These are phyloP conservation scores for Eupithecia tripunctaria DNA, from an alignment of 2,888 invertebrate genomes.

Conservation along the genomic window DNA sequence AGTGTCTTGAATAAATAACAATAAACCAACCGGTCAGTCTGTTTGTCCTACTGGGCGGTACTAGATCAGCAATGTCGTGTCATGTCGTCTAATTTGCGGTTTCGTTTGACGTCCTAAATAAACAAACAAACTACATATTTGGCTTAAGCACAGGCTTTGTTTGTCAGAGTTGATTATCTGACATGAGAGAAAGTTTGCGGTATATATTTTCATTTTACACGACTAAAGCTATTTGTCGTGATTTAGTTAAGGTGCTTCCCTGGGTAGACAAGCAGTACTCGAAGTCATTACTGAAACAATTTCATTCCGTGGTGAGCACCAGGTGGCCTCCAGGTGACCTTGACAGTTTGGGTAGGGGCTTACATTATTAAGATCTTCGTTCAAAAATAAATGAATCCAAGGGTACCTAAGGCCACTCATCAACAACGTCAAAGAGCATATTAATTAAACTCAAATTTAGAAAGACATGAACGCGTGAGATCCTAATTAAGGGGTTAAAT, in stretches of 20 bases:
- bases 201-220: neutral
- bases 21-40: neutral
- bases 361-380: neutral
- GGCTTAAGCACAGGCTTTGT: conserved; percentile 5
- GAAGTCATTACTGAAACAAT: no score
- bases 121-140: conserved; percentile 18
- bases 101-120: conserved; percentile 48
- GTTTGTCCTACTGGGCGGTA: neutral
- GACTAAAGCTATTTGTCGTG: no score
- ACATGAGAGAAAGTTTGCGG: neutral
- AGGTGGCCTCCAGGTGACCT: no score
- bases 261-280: no score
- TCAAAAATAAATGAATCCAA: neutral
- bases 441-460: neutral
- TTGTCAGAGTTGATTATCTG: conserved; percentile 16
- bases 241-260: no score
- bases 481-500: conserved; percentile 24
- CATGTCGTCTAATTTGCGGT: conserved; percentile 42
- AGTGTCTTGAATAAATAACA: no score
- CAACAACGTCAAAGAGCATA: neutral
- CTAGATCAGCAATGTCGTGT: conserved; percentile 8
- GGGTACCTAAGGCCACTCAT: neutral
- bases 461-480: neutral
- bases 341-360: no score
- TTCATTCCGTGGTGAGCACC: no score